A percentile compares a stretch with the other conserved stretches of the same genome.
Conservation (phyloP, 1,140 invertebrate species). For the Atta texana region DNA sequence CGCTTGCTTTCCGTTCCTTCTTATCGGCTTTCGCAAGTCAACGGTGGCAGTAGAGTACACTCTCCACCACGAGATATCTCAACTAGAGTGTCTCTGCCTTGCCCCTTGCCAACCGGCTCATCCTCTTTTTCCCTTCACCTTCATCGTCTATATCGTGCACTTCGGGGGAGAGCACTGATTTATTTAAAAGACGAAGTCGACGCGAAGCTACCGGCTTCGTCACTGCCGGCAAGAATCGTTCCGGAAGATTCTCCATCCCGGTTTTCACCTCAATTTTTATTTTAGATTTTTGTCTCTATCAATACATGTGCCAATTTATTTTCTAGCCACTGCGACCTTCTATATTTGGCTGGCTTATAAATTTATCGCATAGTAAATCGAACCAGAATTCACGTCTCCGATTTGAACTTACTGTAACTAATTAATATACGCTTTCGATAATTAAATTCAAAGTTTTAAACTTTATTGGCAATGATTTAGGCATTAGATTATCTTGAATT, state of each 20-base stretch:
- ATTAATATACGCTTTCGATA: background rate
- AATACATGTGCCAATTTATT: background rate
- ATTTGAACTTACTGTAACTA: background rate
- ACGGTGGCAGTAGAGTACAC: constrained; percentile 25
- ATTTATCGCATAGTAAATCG: constrained; percentile 3
- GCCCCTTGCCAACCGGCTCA: background rate
- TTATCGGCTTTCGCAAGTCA: constrained; percentile 62
- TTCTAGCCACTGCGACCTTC: background rate
- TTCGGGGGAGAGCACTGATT: constrained; percentile 66
- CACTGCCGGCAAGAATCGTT: constrained; percentile 40
- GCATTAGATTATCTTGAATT: background rate
- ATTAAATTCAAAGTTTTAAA: constrained; percentile 2
- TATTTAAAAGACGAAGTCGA: constrained; percentile 71
- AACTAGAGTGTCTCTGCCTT: constrained; percentile 55
- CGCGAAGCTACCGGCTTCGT: constrained; percentile 5
- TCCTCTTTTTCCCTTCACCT: constrained; percentile 22
- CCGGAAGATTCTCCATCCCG: background rate
- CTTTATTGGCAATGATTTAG: background rate
- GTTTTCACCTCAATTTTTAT: background rate
- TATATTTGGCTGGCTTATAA: background rate
- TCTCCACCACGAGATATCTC: constrained; percentile 59
- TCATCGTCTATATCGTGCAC: constrained; percentile 25
- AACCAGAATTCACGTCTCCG: constrained; percentile 1
- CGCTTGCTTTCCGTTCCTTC: constrained; percentile 55
- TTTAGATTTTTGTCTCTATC: background rate